Conservation (phyloP, 2,888 invertebrate genomes). For the Apamea monoglypha region DNA sequence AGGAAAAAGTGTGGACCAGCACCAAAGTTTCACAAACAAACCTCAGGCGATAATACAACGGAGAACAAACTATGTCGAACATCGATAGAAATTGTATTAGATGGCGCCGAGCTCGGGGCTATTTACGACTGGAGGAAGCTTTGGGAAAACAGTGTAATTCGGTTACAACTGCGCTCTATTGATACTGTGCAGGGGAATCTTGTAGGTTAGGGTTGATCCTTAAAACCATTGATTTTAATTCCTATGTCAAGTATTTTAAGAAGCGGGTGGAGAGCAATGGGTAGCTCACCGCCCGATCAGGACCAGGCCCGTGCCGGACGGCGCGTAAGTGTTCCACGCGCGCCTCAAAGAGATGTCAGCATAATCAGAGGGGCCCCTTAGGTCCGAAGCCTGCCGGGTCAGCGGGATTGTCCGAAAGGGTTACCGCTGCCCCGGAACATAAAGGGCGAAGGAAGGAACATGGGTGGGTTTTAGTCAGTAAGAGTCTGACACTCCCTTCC, state of each 20-base stretch:
- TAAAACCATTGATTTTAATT: neutral
- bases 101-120: constrained; percentile 14
- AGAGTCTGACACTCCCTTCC: too few relatives aligned
- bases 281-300: too few relatives aligned
- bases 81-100: constrained; percentile 52
- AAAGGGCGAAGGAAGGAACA: too few relatives aligned
- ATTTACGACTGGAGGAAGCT: constrained; percentile 26
- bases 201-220: neutral
- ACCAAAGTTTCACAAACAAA: constrained; percentile 24
- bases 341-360: too few relatives aligned
- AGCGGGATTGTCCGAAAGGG: too few relatives aligned
- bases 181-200: constrained; percentile 3
- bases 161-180: constrained; percentile 25
- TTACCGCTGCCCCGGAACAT: too few relatives aligned
- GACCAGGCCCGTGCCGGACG: too few relatives aligned
- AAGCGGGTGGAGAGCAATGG: too few relatives aligned
- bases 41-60: constrained; percentile 6
- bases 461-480: too few relatives aligned
- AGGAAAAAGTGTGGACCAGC: neutral
- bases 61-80: constrained; percentile 23
- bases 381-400: too few relatives aligned
- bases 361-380: too few relatives aligned
- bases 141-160: constrained; percentile 40
- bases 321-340: too few relatives aligned
- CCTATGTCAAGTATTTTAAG: neutral